Percentiles rank a stretch among this genome's conserved stretches.
Evolutionary conservation across 2,797 vertebrate species (phyloP).

Genomic region (Poliocrania exsul): DNA sequence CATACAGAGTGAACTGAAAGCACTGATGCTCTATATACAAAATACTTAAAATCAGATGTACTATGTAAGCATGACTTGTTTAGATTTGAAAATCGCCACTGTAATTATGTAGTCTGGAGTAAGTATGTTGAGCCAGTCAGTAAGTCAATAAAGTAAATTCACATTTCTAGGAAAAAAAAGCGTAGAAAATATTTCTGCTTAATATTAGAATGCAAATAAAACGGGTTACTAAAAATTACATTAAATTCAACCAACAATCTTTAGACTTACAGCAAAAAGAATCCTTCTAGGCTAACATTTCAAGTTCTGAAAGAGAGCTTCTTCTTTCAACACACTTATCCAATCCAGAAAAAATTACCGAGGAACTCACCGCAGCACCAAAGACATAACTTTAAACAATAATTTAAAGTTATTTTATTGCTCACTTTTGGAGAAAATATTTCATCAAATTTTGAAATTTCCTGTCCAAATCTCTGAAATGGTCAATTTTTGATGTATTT

Average conservation of each 20-base stretch:
- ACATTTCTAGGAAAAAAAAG: neutral
- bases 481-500: neutral
- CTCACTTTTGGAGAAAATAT: neutral
- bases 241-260: neutral
- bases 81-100: neutral
- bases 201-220: neutral
- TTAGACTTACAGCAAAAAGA: neutral
- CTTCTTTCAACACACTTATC: neutral
- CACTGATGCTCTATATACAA: neutral
- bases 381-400: neutral
- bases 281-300: neutral
- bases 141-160: neutral
- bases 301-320: neutral
- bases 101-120: neutral
- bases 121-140: neutral
- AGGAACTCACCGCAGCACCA: neutral
- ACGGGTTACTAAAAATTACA: neutral
- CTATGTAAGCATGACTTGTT: neutral
- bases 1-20: neutral
- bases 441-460: neutral
- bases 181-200: neutral
- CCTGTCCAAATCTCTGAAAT: neutral
- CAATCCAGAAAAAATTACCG: neutral
- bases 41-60: neutral
- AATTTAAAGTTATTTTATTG: neutral